phyloP scores from a whole-genome alignment of 2,113 vertebrate genomes.

The Trachemys scripta region DNA sequence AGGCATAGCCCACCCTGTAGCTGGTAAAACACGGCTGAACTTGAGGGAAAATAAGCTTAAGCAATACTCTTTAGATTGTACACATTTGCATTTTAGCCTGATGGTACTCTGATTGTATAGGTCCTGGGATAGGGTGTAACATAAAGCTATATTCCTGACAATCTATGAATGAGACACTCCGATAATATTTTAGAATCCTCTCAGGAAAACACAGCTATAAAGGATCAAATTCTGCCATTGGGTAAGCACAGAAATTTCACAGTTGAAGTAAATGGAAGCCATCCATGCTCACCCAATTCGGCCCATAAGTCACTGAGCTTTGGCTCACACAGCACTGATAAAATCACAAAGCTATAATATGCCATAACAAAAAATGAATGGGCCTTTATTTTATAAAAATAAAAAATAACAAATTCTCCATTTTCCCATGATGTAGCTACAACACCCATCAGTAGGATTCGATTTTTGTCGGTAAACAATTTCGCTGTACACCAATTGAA shows the following conservation, averaged over 20 bases:
- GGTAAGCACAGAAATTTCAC: neutral
- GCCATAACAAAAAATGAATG: neutral
- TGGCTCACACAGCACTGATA: neutral
- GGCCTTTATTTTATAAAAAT: neutral
- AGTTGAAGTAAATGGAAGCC: neutral
- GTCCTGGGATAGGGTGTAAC: neutral
- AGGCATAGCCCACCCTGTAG: neutral
- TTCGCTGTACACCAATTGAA: neutral
- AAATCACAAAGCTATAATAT: neutral
- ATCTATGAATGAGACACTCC: neutral
- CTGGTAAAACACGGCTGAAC: conserved; percentile 34
- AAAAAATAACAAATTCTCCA: neutral
- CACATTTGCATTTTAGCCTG: neutral
- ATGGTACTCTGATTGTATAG: neutral
- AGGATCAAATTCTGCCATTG: neutral
- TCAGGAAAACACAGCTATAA: neutral
- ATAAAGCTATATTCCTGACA: neutral
- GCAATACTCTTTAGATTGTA: neutral
- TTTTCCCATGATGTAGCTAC: neutral
- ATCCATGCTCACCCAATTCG: neutral
- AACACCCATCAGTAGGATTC: neutral
- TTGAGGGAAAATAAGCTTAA: conserved; percentile 53
- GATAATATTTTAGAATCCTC: neutral
- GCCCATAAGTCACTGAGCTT: neutral
- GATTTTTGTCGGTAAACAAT: neutral